A percentile compares a stretch with the other conserved stretches of the same genome.
Conservation (phyloP, 2,888 invertebrate genomes). For the Nephrotoma appendiculata region DNA sequence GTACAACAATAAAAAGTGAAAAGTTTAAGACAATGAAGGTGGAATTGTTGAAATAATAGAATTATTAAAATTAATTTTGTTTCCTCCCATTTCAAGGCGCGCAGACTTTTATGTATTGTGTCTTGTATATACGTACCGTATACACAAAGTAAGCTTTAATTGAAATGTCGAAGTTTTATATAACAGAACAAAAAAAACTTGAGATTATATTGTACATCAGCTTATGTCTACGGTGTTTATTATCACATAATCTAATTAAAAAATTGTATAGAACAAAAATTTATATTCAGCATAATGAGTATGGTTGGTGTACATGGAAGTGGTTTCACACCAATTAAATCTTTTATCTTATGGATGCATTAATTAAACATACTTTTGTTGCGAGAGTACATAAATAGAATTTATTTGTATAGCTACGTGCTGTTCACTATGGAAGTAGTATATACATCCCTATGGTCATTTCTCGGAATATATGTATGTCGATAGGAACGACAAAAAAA, state of each 20-base stretch:
- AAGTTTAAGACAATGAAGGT: background rate
- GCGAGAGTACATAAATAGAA: no score
- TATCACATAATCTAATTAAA: background rate
- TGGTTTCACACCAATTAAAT: background rate
- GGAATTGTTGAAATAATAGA: background rate
- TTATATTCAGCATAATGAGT: background rate
- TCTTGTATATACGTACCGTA: background rate
- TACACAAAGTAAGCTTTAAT: background rate
- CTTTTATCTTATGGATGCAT: background rate
- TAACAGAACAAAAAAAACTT: background rate
- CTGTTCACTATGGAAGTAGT: no score
- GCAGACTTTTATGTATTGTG: background rate
- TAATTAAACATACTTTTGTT: background rate
- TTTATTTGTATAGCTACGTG: no score
- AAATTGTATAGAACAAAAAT: background rate
- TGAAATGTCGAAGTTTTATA: background rate
- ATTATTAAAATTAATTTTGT: background rate
- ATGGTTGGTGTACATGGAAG: background rate
- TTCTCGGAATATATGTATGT: no score
- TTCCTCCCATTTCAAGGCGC: background rate
- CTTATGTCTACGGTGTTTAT: background rate
- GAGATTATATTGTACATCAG: background rate
- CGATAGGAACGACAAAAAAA: no score
- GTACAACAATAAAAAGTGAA: background rate
- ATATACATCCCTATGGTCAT: no score